These are phyloP conservation scores for Stichopus chloronotus DNA, from an alignment of 35 echinoderm and acorn worm species.

Conservation along the genomic window DNA sequence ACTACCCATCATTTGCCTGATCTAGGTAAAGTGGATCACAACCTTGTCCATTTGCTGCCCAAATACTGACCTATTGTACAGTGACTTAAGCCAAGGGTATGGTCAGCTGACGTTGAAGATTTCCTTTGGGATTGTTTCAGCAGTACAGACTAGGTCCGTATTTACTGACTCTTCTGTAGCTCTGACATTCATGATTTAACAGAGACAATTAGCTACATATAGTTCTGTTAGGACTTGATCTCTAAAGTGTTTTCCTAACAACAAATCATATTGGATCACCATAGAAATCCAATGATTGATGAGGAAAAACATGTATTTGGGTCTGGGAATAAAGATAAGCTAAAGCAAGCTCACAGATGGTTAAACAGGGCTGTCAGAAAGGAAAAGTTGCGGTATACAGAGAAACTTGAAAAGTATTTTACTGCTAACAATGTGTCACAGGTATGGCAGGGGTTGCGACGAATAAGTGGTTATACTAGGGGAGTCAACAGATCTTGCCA, in stretches of 20 bases:
- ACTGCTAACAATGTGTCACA: background rate
- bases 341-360: no score
- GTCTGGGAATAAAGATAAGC: no score
- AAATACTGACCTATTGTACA: slow-evolving; percentile 3
- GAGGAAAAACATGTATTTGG: slow-evolving; percentile 20
- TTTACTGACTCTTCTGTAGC: slow-evolving; percentile 28
- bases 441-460: slow-evolving; percentile 18
- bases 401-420: slow-evolving; percentile 31
- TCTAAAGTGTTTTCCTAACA: slow-evolving; percentile 58
- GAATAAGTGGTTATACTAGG: slow-evolving; percentile 8
- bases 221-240: slow-evolving; percentile 62
- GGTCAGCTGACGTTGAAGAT: slow-evolving; percentile 24
- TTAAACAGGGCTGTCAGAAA: no score
- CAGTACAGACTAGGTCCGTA: slow-evolving; percentile 63
- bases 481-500: slow-evolving; percentile 3
- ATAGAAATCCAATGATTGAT: slow-evolving; percentile 58
- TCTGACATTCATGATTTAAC: slow-evolving; percentile 53
- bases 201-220: slow-evolving; percentile 57
- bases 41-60: slow-evolving; percentile 36
- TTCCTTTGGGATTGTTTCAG: slow-evolving; percentile 50
- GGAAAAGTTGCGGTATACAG: background rate
- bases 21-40: slow-evolving; percentile 46
- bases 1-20: slow-evolving; percentile 1
- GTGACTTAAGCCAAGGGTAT: slow-evolving; percentile 4
- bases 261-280: slow-evolving; percentile 65